Evolutionary conservation across 2,113 vertebrate genomes (phyloP), one percentile per base, ranked within the genome.

Genomic region (Lamprotornis superbus): DNA sequence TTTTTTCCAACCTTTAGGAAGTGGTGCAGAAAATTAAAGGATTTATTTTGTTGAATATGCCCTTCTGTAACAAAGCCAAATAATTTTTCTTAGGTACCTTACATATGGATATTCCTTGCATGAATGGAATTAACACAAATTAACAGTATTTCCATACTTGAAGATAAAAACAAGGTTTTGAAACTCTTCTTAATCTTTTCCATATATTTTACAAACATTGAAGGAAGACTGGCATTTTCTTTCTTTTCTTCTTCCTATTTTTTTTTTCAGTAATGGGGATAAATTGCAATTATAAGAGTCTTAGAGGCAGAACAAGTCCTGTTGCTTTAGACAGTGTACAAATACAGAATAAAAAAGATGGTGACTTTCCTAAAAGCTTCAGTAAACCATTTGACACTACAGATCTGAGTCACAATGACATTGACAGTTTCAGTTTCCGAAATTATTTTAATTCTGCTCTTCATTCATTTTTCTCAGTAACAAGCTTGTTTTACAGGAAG

Each of bases 1-100:
- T 23, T 84, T 89, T 94, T 87, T 93, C 57, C 69, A 79, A n/a
- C 61, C 60, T 61, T 79, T 59, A 84, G 49, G 82, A 92, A 91
- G 37, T 27, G 30, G 22, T 87, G 44, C 35, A 90, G 83, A 81
- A 95, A 95, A 95, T 77, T 6, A 88, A 88, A 77, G 49, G 17
- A 88, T 85, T 83, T 87, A 55, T 87, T 91, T 89, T 78, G 35
- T 82, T 91, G 35, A 93, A 57, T 82, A 64, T 73, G 47, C 31
- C 33, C 21, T 85, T 77, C 57, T 83, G 55, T 70, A 79, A 90
- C 16, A 91, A 78, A 92, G 40, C 22, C 37, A 71, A 14, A 22
- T 40, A 23, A 27, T 87, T 93, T 91, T 90, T 65, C 49, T 76
- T 76, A 40, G 8, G 14, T 84, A 83, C 13, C 10, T 46, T 30